Percentiles rank a stretch among this genome's conserved stretches.
Conservation (phyloP, 2,888 invertebrate species). For the Galeruca laticollis region DNA sequence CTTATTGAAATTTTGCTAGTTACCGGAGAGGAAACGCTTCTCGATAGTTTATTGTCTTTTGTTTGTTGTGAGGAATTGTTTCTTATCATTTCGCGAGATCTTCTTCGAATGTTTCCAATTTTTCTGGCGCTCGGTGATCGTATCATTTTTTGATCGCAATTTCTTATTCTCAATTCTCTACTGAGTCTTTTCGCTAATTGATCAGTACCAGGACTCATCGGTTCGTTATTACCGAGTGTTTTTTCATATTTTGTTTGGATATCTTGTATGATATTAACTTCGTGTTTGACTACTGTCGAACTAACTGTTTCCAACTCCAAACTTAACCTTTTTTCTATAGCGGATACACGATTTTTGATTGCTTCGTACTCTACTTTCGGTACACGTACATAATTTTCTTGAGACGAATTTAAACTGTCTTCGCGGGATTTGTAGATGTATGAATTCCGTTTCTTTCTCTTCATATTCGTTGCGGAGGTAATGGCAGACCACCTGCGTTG, state of each 20-base stretch:
- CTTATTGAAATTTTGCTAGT: constrained; percentile 53
- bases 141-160: constrained; percentile 77
- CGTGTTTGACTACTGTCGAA: constrained; percentile 47
- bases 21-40: constrained; percentile 38
- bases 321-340: constrained; percentile 68
- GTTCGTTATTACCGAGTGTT: constrained; percentile 78
- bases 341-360: constrained; percentile 80
- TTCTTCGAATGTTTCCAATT: constrained; percentile 80
- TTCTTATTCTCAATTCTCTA: constrained; percentile 80
- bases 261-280: constrained; percentile 70
- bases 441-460: constrained; percentile 58
- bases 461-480: constrained; percentile 63
- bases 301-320: constrained; percentile 56
- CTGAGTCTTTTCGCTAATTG: constrained; percentile 78
- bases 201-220: constrained; percentile 76
- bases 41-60: constrained; percentile 40
- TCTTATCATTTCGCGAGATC: constrained; percentile 73
- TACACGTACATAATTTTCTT: constrained; percentile 75
- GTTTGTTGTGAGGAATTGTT: constrained; percentile 36
- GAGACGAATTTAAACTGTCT: constrained; percentile 52
- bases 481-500: constrained; percentile 72
- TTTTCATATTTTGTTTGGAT: constrained; percentile 82
- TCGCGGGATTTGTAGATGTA: constrained; percentile 55
- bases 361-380: constrained; percentile 83
- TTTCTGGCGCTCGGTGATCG: constrained; percentile 83